phyloP scores from a whole-genome alignment of 2,113 vertebrate species.

The Phoxinus phoxinus region DNA sequence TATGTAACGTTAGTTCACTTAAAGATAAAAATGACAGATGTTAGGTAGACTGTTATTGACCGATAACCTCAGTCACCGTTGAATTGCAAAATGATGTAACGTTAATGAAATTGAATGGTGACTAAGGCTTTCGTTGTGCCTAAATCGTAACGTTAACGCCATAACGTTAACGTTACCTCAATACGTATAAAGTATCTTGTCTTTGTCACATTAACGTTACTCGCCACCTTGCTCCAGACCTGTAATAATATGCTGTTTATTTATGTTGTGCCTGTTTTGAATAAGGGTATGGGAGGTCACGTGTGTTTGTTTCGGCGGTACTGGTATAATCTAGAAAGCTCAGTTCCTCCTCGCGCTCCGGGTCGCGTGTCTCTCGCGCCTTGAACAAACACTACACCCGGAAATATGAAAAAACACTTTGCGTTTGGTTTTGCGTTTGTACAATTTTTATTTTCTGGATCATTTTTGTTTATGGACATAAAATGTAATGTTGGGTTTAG shows the following conservation, averaged over 20 bases:
- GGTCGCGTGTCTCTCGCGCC: neutral
- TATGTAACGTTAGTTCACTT: neutral
- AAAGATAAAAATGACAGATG: neutral
- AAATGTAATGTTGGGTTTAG: neutral
- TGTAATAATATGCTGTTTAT: neutral
- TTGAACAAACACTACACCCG: conserved; percentile 15
- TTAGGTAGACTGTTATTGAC: neutral
- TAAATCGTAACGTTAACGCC: neutral
- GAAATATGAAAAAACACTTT: neutral
- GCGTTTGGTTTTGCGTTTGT: too few species aligned
- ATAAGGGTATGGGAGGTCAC: neutral
- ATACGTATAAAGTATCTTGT: neutral
- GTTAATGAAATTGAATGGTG: neutral
- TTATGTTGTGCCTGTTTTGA: neutral
- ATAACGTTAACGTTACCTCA: too few species aligned
- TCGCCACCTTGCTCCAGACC: neutral
- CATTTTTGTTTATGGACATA: neutral
- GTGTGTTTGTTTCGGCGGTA: neutral
- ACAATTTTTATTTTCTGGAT: neutral
- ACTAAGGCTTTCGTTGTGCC: neutral
- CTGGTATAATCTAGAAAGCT: conserved; percentile 26
- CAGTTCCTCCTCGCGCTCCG: conserved; percentile 23
- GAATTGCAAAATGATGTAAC: neutral
- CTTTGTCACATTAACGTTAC: neutral
- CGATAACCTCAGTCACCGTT: neutral